Base-by-base conservation (phyloP, 1,140 invertebrate species). In the Acromyrmex echinatior region DNA sequence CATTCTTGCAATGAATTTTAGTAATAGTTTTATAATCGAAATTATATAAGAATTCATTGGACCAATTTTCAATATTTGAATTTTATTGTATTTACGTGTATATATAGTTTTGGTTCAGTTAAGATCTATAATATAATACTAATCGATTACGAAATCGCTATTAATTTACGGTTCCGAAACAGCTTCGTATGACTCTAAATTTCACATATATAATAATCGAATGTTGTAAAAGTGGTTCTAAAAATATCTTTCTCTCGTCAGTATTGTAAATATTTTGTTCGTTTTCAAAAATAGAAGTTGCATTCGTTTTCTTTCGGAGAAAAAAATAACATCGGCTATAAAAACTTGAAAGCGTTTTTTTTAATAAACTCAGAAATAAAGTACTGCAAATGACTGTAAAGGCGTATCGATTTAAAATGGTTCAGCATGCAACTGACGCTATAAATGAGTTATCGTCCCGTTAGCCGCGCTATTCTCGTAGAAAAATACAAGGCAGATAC, bases 361-460 rank as follows among this genome's bases (percentile, higher is more conserved):
- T 56, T 58, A 71, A 81, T 81, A 81, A 81, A 81, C 51, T 80
- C 65, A 39, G 31, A 35, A 81, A 71, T 71, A 31, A 31, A 80
- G 51, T 25, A 58, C 39, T 10, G 9, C 65, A 28, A 5, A n/a
- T 39, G 65, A 58, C 21, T 81, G 31, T 16, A 53, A 65, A 53
- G 65, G 31, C 18, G n/a, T 80, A 81, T 81, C 65, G 65, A 81
- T 81, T 81, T 81, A 58, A 45, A 81, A 81, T 58, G 49, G 39
- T 66, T 53, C 31, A 56, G 16, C 21, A 35, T 58, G n/a, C 78
- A 80, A 65, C 62, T 49, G 62, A 51, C 53, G 16, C 49, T 56
- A 25, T 56, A 81, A 81, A 21, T 81, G 78, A 71, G 31, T 81
- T 81, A 81, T 58, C 14, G 65, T 70, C 16, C 65, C 49, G 63